Evolutionary conservation across 1,140 invertebrate species (phyloP).

Genomic region (Babylonia areolata): DNA sequence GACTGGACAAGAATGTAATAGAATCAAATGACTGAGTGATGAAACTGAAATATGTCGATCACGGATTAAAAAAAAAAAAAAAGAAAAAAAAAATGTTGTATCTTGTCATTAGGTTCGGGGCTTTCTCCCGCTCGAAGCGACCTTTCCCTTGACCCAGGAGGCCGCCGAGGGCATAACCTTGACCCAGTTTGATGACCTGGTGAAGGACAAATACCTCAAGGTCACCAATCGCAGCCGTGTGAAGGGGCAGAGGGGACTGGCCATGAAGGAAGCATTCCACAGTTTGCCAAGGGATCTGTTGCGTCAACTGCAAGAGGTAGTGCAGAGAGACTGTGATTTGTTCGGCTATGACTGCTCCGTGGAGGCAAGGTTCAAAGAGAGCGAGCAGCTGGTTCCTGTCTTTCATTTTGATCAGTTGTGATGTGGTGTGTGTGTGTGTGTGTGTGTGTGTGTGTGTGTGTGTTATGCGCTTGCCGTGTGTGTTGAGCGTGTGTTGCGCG

Average conservation of each 20-base stretch:
- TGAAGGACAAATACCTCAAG: not conserved
- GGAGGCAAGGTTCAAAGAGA: not conserved
- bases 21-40: too few species aligned
- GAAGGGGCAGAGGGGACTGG: not conserved
- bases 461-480: too few species aligned
- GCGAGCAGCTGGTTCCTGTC: not conserved
- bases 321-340: constrained; percentile 1
- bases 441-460: too few species aligned
- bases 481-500: too few species aligned
- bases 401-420: not conserved
- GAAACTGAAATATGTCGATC: not conserved
- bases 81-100: not conserved
- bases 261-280: constrained; percentile 1
- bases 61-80: not conserved
- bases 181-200: not conserved
- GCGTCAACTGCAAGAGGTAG: not conserved
- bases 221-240: not conserved
- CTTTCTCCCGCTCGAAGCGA: not conserved
- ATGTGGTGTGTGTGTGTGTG: not conserved
- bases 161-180: not conserved
- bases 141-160: not conserved
- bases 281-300: not conserved
- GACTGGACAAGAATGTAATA: too few species aligned
- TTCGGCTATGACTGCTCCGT: constrained; percentile 3
- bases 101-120: not conserved